Percentiles rank a stretch among this genome's conserved stretches.
Evolutionary conservation across 1,140 invertebrate species (phyloP).

Genomic region (Maconellicoccus hirsutus): DNA sequence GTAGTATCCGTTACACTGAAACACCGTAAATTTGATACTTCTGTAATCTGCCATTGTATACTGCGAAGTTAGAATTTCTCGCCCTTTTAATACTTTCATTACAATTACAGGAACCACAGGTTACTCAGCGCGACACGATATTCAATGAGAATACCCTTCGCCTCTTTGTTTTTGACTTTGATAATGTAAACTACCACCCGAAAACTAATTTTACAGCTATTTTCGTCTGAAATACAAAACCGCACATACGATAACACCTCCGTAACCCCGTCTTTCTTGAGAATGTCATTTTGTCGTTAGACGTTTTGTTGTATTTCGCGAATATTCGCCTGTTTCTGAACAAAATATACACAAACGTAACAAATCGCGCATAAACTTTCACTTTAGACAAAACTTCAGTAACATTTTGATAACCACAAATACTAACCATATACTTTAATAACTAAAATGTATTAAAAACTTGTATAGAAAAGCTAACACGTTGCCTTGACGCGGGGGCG

Average conservation of each 20-base stretch:
- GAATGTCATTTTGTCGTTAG: not conserved
- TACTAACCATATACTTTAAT: not conserved
- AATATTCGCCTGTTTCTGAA: not conserved
- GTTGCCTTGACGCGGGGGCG: too few relatives aligned
- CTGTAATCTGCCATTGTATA: too few relatives aligned
- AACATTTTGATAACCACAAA: not conserved
- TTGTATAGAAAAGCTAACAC: too few relatives aligned
- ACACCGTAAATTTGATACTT: too few relatives aligned
- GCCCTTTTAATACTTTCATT: not conserved
- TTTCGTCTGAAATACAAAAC: slow-evolving; percentile 13
- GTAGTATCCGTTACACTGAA: too few relatives aligned
- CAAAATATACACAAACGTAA: not conserved
- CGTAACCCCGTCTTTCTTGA: not conserved
- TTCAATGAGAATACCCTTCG: not conserved
- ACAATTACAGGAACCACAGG: slow-evolving; percentile 2
- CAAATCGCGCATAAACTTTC: not conserved
- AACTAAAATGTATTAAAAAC: not conserved
- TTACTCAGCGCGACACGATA: not conserved
- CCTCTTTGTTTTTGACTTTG: not conserved
- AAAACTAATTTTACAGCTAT: slow-evolving; percentile 17
- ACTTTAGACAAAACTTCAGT: not conserved
- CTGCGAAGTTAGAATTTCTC: not conserved
- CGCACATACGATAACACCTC: slow-evolving; percentile 1
- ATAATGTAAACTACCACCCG: not conserved
- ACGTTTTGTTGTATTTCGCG: not conserved